Evolutionary conservation across 2,888 invertebrate genomes (phyloP).

Genomic region (Capitulum mitella): DNA sequence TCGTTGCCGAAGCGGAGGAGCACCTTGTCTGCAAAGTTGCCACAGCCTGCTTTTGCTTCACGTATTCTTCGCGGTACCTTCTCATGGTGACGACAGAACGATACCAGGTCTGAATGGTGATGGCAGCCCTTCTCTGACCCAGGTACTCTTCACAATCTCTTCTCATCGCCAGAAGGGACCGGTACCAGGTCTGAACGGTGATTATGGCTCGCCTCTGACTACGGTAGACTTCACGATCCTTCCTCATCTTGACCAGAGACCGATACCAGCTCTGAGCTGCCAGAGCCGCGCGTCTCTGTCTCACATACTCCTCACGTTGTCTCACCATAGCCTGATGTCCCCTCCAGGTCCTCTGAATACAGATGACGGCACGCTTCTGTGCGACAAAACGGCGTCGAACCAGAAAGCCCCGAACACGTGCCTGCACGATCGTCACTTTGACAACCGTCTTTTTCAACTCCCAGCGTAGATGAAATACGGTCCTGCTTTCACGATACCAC

Average conservation of each 20-base stretch:
- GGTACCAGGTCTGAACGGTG: constrained; percentile 25
- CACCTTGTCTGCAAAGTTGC: too few species aligned
- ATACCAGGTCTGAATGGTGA: constrained; percentile 22
- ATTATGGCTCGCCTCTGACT: constrained; percentile 8
- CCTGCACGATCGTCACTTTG: too few species aligned
- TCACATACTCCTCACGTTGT: neutral
- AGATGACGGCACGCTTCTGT: too few species aligned
- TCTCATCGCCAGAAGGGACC: neutral
- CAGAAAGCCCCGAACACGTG: too few species aligned
- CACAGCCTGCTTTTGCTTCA: neutral
- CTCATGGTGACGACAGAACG: neutral
- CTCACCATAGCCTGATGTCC: neutral
- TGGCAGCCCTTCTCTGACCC: constrained; percentile 24
- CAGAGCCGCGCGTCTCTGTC: neutral
- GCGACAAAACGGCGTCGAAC: too few species aligned
- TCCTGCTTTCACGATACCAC: too few species aligned
- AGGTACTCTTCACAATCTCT: constrained; percentile 1
- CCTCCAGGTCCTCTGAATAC: too few species aligned
- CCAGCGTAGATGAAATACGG: too few species aligned
- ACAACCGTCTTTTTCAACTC: too few species aligned
- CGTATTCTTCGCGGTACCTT: neutral
- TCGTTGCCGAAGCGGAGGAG: too few species aligned
- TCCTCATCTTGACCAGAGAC: neutral
- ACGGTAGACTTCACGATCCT: neutral
- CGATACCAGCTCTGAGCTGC: neutral